Base-by-base conservation (phyloP, 2,113 vertebrate species). In the Chauna torquata region DNA sequence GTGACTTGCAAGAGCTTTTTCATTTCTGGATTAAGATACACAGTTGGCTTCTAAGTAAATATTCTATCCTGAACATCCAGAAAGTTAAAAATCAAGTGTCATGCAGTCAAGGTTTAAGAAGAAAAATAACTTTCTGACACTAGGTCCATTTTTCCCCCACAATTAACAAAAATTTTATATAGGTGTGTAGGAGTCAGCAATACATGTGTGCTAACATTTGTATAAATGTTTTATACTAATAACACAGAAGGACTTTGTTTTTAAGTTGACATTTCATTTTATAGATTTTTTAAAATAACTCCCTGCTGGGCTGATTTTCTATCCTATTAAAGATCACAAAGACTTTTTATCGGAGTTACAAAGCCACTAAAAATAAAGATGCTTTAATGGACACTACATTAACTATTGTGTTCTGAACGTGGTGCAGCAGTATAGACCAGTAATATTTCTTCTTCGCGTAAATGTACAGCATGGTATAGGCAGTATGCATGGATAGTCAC, bases 381-480 rank as follows among this genome's bases (percentile, higher is more conserved):
- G 34, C 81, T 94, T 92, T 95, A 94, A 92, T 62, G 62, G 94
- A 76, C 86, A 70, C 87, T 78, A 59, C 87, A 92, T 95, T 94
- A 95, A 94, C 86, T 91, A 8, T 82, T 82, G 84, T 74, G 70
- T 79, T 82, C 77, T 92, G 96, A 91, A 42, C 81, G 77, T 36
- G 86, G 71, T 49, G 84, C 89, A 82, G 66, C 84, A 85, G 74
- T 13, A 44, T 0, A 86, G 92, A 74, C 81, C 91, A 74, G 89
- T 18, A 82, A 97, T 97, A 97, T 97, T 97, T 96, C 92, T 97
- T 97, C 78, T 27, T 23, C 1, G 54, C 64, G 89, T 88, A 91
- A 95, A 55, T 77, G 92, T 77, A 16, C 89, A 94, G 92, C 86
- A 30, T 11, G 4, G 84, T 17, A 52, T 11, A 71, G 96, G 95